These are phyloP conservation scores for Parnassius smintheus DNA, from an alignment of 2,888 invertebrate species.

Conservation along the genomic window DNA sequence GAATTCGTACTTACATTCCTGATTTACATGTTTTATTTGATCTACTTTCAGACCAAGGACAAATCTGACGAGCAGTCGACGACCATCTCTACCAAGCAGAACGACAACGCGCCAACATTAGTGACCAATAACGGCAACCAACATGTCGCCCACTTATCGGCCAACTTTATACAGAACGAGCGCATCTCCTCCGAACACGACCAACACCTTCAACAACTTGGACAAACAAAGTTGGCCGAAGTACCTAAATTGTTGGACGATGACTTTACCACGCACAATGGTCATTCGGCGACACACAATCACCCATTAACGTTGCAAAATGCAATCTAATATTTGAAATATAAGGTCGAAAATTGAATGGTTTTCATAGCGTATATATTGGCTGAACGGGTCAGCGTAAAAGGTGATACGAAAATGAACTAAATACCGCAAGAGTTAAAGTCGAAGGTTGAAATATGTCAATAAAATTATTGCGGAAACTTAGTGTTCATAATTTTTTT, in stretches of 20 bases:
- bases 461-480: neutral
- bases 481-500: neutral
- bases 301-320: slow-evolving; percentile 72
- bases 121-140: slow-evolving; percentile 59
- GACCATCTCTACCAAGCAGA: slow-evolving; percentile 37
- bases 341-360: slow-evolving; percentile 46
- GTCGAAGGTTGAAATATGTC: slow-evolving; percentile 1
- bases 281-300: slow-evolving; percentile 49
- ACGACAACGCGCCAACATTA: slow-evolving; percentile 38
- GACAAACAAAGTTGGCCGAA: slow-evolving; percentile 38
- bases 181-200: slow-evolving; percentile 43
- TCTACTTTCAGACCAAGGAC: slow-evolving; percentile 58
- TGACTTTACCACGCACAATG: slow-evolving; percentile 75
- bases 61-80: slow-evolving; percentile 46
- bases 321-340: slow-evolving; percentile 53
- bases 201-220: slow-evolving; percentile 42
- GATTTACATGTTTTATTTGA: neutral
- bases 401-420: slow-evolving; percentile 19
- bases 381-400: slow-evolving; percentile 43
- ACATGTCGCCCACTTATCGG: slow-evolving; percentile 54
- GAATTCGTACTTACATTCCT: no score
- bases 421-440: neutral
- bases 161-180: slow-evolving; percentile 67
- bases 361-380: slow-evolving; percentile 57
- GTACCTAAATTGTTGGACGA: slow-evolving; percentile 50